Base-by-base conservation (phyloP, 2,113 vertebrate species). In the Oncorhynchus masou region DNA sequence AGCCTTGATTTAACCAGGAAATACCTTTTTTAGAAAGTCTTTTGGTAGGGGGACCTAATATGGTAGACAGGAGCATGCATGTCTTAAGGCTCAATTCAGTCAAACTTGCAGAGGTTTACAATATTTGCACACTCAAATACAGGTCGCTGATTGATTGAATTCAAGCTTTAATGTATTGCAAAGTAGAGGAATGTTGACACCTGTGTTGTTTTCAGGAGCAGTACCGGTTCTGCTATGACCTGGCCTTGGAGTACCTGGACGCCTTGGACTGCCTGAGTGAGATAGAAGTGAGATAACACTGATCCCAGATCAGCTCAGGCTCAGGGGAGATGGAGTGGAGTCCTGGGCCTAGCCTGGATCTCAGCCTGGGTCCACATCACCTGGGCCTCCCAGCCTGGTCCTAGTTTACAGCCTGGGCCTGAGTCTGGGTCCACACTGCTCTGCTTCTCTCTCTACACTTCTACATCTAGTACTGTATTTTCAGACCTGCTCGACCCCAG, bases 211-310 rank as follows among this genome's bases (percentile, higher is more conserved):
- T 71, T 9, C 31, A 94, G 93, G 93, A 94, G 82, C 93, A 94
- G 92, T 94, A 94, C 79, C 90, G 91, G 27, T 94, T 94, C 92
- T 94, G 92, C 86, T 94, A 94, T 5, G 93, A 94, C 59, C 87
- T 94, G 86, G 91, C 89, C 79, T 87, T 92, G 88, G 92, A 94
- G 84, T 94, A 93, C 84, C 90, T 94, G 83, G 91, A 93, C 79
- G 92, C 92, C 80, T 68, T 92, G 75, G 92, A 54, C 51, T 54
- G 51, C 51, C 51, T 54, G 51, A 54, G 16, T 54, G 51, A 54
- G 51, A 54, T 54, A 54, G 51, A 94, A 34, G 90, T 91, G 83
- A 93, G 92, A 93, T 93, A 93, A 89, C 93, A 91, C 79, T 75
- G n/a, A 81, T 83, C 75, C 76, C 81, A 31, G 16, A 22, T 29